Evolutionary conservation across 2,113 vertebrate genomes (phyloP), one percentile per base, ranked within the genome.

Genomic region (Megaceryle maxima): DNA sequence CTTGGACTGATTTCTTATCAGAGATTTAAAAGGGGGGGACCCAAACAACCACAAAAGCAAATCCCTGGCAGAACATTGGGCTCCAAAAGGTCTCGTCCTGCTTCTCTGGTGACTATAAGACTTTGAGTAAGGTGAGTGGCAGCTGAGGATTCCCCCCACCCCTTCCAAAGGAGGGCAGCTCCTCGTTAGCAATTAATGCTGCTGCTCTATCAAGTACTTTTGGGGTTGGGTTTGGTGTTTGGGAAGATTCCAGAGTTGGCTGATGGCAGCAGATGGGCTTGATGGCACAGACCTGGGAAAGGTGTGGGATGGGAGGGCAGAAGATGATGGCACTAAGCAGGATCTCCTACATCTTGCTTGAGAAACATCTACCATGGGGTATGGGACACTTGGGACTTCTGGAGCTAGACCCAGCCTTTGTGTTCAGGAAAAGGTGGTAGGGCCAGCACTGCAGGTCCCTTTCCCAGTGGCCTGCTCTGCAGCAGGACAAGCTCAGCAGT

Each of bases 1-100:
- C 68, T 75, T 88, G 80, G 84, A 11, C 33, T 64, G 81, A 67
- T 96, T 97, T 96, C 93, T 97, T 91, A 77, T 74, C 76, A 72
- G 91, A 90, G 87, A 88, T 93, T 93, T 79, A 7, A 37, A 60
- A 51, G 24, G 22, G 24, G 24, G 24, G 13, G 25, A 25, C 13
- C 50, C 24, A 53, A 53, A 31, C 1, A 14, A 55, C 50, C 6
- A 48, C 46, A 9, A 41, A 51, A 92, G 25, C 86, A 51, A 16
- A 93, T 50, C 69, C 72, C 62, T 57, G 87, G 75, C 50, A 91
- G 93, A 51, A 53, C 14, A 53, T 5, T 26, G 83, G 85, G 39
- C 66, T 89, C 59, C 18, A 41, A 62, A 95, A 91, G 76, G 91
- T 37, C 68, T 81, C 44, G 31, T 41, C 39, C 39, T 41, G 39